phyloP scores from a whole-genome alignment of 2,797 vertebrate genomes.

The Girardinus metallicus region DNA sequence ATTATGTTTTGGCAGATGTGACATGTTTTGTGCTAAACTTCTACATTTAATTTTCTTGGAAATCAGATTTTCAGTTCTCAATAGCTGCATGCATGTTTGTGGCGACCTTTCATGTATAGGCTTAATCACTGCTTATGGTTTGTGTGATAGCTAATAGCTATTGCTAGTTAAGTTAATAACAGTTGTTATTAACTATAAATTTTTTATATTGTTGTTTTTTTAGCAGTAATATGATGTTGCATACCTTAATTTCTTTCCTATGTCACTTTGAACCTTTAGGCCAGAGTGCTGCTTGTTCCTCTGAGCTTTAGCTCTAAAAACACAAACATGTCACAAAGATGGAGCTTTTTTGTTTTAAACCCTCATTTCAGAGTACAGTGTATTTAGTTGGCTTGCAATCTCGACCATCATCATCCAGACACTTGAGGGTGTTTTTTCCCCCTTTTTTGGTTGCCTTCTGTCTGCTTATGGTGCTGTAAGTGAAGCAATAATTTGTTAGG shows the following conservation, averaged over 20 bases:
- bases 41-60: neutral
- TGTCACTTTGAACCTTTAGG: neutral
- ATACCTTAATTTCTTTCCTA: neutral
- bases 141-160: too few relatives aligned
- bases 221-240: neutral
- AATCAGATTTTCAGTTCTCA: neutral
- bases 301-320: neutral
- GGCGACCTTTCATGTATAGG: neutral
- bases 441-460: conserved; percentile 48
- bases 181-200: neutral
- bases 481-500: conserved; percentile 16
- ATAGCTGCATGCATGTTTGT: neutral
- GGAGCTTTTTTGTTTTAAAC: neutral
- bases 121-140: too few relatives aligned
- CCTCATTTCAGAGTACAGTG: neutral
- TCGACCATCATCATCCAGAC: neutral
- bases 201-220: neutral
- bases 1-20: neutral
- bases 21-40: neutral
- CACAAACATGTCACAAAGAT: neutral
- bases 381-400: neutral
- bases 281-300: neutral
- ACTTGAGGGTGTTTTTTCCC: neutral
- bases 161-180: neutral
- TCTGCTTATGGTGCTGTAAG: conserved; percentile 38